Base-by-base conservation (phyloP, 2,113 vertebrate species). In the Menidia beryllina region DNA sequence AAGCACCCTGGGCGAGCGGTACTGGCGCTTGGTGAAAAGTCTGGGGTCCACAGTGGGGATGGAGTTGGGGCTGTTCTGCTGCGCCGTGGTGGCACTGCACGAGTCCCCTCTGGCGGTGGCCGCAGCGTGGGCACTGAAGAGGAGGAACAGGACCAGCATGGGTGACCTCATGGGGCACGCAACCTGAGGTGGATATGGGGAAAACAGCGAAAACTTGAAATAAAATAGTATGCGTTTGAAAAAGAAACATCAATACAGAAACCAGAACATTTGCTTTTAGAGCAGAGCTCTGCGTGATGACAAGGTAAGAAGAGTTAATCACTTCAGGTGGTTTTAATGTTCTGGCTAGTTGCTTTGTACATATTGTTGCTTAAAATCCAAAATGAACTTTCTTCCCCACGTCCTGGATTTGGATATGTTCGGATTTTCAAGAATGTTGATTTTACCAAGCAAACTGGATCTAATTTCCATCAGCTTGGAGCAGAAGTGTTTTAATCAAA, bases 101-200 rank as follows among this genome's bases (percentile, higher is more conserved):
- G 86, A 93, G 93, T 95, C 88, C 91, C 94, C 94, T 87, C 91
- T 88, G 71, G 91, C 82, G 84, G 94, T 88, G 41, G 94, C 93
- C 91, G 93, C 94, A 84, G 95, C 96, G 94, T 94, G 95, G 92
- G 91, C 94, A 93, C 95, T 95, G 92, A 97, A 94, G 93, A 97
- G 60, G 93, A 96, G 94, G 88, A 96, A 93, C 94, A 95, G 93
- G 91, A 94, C 94, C 94, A 99, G 95, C 95, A 95, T 93, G 91
- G 95, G 96, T 93, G 94, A 97, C 94, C 95, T 95, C 96, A 97
- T 96, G 96, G n/a, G 95, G 93, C 95, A 94, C 85, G 79, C 72
- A 57, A 91, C 90, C 93, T 94, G 76, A 50, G 15, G 56, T 54
- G 20, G 48, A 39, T 36, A 68, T 19, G 2, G 25, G 58, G 19